Evolutionary conservation across 1,140 invertebrate genomes (phyloP).

Genomic region (Bombus pyrosoma): DNA sequence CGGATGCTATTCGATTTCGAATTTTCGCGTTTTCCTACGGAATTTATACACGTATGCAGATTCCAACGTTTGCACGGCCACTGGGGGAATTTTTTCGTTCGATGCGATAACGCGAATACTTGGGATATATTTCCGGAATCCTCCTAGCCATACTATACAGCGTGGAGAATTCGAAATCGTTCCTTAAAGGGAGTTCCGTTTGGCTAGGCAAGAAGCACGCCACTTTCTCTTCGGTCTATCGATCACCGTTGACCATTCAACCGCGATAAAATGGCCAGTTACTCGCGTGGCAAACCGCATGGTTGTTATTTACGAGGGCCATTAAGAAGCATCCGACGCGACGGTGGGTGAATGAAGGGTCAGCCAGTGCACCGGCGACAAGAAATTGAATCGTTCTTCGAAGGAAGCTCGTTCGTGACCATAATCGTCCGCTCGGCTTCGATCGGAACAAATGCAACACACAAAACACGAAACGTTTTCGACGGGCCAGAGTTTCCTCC

Average conservation of each 20-base stretch:
- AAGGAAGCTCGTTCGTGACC: constrained; percentile 13
- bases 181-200: background rate
- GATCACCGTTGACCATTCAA: constrained; percentile 5
- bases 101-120: constrained; percentile 7
- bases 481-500: background rate
- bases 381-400: constrained; percentile 43
- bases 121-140: constrained; percentile 1
- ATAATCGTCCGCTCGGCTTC: background rate
- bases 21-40: background rate
- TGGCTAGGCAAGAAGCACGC: background rate
- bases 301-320: constrained; percentile 51
- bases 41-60: background rate
- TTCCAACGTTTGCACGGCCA: background rate
- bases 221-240: constrained; percentile 22
- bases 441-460: background rate
- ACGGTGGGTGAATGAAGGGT: constrained; percentile 41
- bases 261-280: constrained; percentile 7
- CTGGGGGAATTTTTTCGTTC: background rate
- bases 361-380: background rate
- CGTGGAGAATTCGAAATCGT: background rate
- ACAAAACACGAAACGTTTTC: background rate
- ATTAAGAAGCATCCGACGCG: constrained; percentile 43
- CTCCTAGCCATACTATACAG: background rate
- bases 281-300: constrained; percentile 42
- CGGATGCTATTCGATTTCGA: constrained; percentile 7